phyloP scores from a whole-genome alignment of 2,888 invertebrate species.

The Drosophila gaucha region DNA sequence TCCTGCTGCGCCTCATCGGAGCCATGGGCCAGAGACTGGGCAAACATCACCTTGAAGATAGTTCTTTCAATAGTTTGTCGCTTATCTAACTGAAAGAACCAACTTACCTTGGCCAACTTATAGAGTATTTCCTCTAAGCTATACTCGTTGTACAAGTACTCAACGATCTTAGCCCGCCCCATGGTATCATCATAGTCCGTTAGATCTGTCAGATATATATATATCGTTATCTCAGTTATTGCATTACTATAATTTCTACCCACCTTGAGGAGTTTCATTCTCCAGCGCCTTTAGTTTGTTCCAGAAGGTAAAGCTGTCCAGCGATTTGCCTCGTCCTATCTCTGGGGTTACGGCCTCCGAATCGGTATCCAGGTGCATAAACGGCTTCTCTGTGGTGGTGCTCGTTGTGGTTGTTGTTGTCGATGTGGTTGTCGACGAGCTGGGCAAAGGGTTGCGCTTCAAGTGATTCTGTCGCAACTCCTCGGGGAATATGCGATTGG shows the following conservation, averaged over 20 bases:
- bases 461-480: constrained; percentile 81
- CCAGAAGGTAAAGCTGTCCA: constrained; percentile 82
- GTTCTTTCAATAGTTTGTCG: neutral
- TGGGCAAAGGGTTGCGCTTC: constrained; percentile 65
- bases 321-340: constrained; percentile 62
- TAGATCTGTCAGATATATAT: constrained; percentile 50
- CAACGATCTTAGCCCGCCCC: constrained; percentile 89
- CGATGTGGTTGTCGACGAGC: constrained; percentile 48
- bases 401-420: constrained; percentile 73
- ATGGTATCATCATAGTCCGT: constrained; percentile 89
- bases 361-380: constrained; percentile 60
- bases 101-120: constrained; percentile 89
- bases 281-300: constrained; percentile 82
- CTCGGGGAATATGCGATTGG: constrained; percentile 82
- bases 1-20: constrained; percentile 90
- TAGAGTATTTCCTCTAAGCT: constrained; percentile 91
- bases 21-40: constrained; percentile 89
- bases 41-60: constrained; percentile 88
- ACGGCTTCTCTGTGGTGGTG: constrained; percentile 75
- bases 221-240: neutral
- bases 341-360: constrained; percentile 43
- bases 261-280: constrained; percentile 68
- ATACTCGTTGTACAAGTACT: constrained; percentile 90
- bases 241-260: neutral
- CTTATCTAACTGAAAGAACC: neutral